phyloP scores from a whole-genome alignment of 2,797 vertebrate genomes.

The Lepilemur ruficaudatus region DNA sequence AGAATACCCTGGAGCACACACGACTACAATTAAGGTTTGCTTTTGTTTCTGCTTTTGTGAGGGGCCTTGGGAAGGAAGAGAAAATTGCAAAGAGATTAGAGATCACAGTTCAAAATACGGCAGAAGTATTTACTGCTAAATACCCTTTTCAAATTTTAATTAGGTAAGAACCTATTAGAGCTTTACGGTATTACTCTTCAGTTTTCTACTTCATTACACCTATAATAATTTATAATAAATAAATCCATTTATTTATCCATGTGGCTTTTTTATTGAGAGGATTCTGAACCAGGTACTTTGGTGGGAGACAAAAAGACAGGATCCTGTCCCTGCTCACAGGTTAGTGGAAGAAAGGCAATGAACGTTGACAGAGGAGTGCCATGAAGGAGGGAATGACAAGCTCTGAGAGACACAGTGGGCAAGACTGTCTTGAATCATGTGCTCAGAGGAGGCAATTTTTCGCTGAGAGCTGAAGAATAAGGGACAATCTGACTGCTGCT shows the following conservation, averaged over 20 bases:
- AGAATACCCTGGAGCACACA: conserved; percentile 98
- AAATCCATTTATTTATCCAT: background rate
- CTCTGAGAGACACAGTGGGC: fast-evolving
- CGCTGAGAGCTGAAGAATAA: background rate
- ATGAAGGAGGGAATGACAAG: background rate
- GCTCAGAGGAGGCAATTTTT: background rate
- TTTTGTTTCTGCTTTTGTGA: conserved; percentile 15
- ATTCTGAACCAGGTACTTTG: background rate
- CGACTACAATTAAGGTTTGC: conserved; percentile 89
- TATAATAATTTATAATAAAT: background rate
- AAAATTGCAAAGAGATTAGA: background rate
- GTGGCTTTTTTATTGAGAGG: background rate
- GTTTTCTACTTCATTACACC: background rate
- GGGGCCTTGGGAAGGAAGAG: background rate
- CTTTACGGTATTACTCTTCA: background rate
- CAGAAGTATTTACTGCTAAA: background rate
- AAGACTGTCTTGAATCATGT: background rate
- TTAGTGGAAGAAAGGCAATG: background rate
- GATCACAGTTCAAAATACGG: fast-evolving
- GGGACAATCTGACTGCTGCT: background rate
- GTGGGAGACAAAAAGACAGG: background rate
- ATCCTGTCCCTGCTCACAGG: background rate
- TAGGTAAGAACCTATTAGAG: background rate
- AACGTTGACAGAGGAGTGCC: background rate
- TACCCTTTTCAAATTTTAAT: background rate